A percentile compares a stretch with the other conserved stretches of the same genome.
These are phyloP conservation scores for Chaetogeoica ovagalla DNA, from an alignment of 2,888 invertebrate genomes.

Conservation along the genomic window DNA sequence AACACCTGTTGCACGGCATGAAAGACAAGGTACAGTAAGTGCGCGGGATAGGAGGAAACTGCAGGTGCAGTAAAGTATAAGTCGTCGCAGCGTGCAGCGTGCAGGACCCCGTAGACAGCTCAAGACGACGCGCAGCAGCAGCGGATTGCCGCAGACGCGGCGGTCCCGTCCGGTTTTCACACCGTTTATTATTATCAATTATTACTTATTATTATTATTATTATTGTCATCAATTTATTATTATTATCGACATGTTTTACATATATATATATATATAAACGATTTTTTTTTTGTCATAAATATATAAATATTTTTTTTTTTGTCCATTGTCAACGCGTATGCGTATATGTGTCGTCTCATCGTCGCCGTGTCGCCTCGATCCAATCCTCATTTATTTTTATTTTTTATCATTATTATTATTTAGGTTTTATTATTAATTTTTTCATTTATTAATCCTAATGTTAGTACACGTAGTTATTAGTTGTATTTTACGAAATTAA, in stretches of 20 bases:
- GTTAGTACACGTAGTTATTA: not conserved
- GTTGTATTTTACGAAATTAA: slow-evolving; percentile 7
- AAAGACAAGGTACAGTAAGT: slow-evolving; percentile 56
- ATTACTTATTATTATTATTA: slow-evolving; percentile 27
- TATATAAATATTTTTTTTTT: not conserved
- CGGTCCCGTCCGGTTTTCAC: not conserved
- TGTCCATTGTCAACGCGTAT: slow-evolving; percentile 15
- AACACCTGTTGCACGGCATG: slow-evolving; percentile 57
- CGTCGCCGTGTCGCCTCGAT: slow-evolving; percentile 16
- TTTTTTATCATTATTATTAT: slow-evolving; percentile 7
- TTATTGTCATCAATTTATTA: not conserved
- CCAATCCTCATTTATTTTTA: not conserved
- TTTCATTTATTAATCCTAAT: not conserved
- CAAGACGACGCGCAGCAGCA: not conserved
- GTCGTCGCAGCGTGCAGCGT: no score
- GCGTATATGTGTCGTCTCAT: slow-evolving; percentile 36
- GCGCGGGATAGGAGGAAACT: not conserved
- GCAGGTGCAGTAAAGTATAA: not conserved
- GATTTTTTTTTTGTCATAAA: not conserved
- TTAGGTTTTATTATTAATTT: not conserved
- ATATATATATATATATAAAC: slow-evolving; percentile 5
- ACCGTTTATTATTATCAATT: slow-evolving; percentile 24
- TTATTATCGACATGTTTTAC: no score
- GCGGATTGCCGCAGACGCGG: not conserved
- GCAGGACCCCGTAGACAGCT: no score